Evolutionary conservation across 2,888 invertebrate genomes (phyloP), one percentile per base, ranked within the genome.

Genomic region (Nephrotoma flavescens): DNA sequence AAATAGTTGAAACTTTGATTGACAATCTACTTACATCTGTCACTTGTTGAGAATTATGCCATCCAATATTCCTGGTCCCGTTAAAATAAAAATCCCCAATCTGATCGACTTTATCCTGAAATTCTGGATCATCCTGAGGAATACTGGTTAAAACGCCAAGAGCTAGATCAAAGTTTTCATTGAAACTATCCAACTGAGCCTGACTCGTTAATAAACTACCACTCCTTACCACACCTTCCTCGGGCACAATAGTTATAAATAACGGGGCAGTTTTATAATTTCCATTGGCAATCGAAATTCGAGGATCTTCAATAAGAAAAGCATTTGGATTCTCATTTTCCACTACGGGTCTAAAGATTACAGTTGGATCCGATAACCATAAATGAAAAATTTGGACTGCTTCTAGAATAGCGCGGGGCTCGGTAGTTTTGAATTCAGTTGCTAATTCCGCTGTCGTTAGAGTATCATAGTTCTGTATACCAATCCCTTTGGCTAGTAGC

Each of bases 301-400:
- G 42, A 0, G 92, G 92, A 86, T 90, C 88, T 87, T 90, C 91
- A 0, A 90, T 89, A 12, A 92, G 87, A 88, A 92, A 92, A 12
- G 92, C 90, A 42, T 42, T 47, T 52, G 12, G 42, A 9, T 91
- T 86, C 4, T 41, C 83, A 83, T 83, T 41, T 83, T 83, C 83
- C 31, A 83, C n/a, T 0, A 83, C 83, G 11, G 41, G 31, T 83
- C 2, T 83, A 41, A 41, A 83, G 2, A 12, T 12, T n/a, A 83
- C 5, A 87, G 93, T 88, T 6, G 93, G 93, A 89, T 93, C 93
- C 2, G 92, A 90, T 85, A 91, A 90, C 92, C 93, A 93, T 88
- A 91, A 6, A 42, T 6, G 9, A 31, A 41, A 83, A 83, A 4
- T 6, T 41, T 41, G 12, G n/a, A 6, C 11, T 9, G 83, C 31